Evolutionary conservation across 2,113 vertebrate genomes (phyloP).

Genomic region (Engystomops pustulosus): DNA sequence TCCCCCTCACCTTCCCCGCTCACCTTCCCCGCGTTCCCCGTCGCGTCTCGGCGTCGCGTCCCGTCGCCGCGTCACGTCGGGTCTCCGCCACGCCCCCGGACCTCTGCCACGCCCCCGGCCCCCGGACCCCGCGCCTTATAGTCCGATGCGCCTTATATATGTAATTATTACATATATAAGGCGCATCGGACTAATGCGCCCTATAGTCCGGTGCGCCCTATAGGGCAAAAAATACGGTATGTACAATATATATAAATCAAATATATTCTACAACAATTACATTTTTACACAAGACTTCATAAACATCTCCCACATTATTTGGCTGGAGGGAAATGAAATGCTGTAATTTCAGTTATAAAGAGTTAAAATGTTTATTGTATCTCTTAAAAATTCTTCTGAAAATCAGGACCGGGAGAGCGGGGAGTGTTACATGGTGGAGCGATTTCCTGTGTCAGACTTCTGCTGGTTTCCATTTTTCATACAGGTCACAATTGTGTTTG

Average conservation of each 20-base stretch:
- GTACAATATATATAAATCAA: not conserved
- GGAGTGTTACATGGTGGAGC: conserved; percentile 12
- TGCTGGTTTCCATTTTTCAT: conserved; percentile 32
- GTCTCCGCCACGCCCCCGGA: too few species aligned
- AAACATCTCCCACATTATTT: not conserved
- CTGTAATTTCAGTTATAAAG: not conserved
- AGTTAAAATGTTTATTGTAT: conserved; percentile 44
- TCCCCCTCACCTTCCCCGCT: too few species aligned
- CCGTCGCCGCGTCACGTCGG: too few species aligned
- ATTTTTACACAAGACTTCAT: not conserved
- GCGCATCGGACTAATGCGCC: too few species aligned
- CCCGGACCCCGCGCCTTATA: too few species aligned
- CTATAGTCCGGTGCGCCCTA: too few species aligned
- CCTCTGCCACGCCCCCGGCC: too few species aligned
- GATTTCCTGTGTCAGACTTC: conserved; percentile 46
- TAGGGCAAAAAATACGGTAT: too few species aligned
- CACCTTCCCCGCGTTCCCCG: too few species aligned
- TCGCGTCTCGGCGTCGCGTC: too few species aligned
- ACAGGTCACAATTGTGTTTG: conserved; percentile 47
- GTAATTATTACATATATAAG: too few species aligned
- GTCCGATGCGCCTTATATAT: too few species aligned
- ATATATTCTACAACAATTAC: not conserved
- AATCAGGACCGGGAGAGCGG: not conserved
- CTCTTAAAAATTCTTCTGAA: conserved; percentile 22
- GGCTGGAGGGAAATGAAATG: not conserved